Conservation (phyloP, 92 coral and sea anemone genomes). For the Virgularia gustaviana region DNA sequence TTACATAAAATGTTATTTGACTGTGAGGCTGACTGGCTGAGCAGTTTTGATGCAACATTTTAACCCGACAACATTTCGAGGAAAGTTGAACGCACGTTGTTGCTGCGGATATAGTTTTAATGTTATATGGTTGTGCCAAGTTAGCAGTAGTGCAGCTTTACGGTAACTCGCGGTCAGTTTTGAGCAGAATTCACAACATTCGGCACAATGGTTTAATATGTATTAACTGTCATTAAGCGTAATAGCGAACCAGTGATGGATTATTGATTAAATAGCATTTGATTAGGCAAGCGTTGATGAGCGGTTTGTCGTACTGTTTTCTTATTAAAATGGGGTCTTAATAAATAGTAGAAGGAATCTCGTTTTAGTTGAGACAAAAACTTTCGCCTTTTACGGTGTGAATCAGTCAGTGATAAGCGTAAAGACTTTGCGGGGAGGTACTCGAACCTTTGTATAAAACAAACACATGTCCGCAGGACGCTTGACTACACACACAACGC, state of each 20-base stretch:
- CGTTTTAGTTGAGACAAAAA: not conserved
- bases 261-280: not conserved
- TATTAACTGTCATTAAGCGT: not conserved
- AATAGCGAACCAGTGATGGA: not conserved
- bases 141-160: no score
- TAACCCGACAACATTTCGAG: not conserved
- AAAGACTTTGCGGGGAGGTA: not conserved
- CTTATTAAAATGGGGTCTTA: not conserved
- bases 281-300: not conserved
- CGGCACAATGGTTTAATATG: conserved; percentile 4
- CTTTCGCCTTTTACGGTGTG: not conserved
- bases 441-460: not conserved
- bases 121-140: no score
- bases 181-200: no score
- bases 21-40: no score
- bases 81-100: not conserved
- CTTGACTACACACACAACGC: not conserved
- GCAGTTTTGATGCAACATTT: no score
- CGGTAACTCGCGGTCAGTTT: no score
- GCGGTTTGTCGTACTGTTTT: not conserved
- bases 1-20: no score
- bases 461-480: not conserved
- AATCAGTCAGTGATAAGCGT: no score
- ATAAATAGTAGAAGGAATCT: not conserved
- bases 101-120: no score